Base-by-base conservation (phyloP, 2,797 vertebrate genomes). In the Glyptemys insculpta region DNA sequence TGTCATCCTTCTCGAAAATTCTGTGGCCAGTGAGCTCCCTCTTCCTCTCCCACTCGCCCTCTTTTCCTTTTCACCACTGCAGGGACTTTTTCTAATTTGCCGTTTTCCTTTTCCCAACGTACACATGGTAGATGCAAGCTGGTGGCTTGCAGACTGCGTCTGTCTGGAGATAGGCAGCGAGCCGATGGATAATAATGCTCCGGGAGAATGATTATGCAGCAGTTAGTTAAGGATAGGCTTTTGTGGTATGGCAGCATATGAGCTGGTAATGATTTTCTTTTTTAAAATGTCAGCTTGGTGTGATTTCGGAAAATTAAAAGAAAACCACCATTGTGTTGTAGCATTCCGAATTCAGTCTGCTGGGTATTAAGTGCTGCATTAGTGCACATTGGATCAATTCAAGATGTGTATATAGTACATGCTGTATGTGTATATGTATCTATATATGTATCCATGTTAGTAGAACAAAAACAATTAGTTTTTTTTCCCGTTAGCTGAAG, bases 1-100 rank as follows among this genome's bases (percentile, higher is more conserved):
- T 96, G 97, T 98, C 98, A 97, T 98, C 97, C 19, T 98, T 98
- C 98, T 98, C 90, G 98, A 98, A 98, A 97, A 98, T 98, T 98
- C 98, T 96, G 96, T 95, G 95, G 96, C 98, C 97, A 94, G 97
- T 94, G 97, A 98, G 97, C 98, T 97, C 97, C 94, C 97, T 98
- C 98, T 98, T 98, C 97, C 96, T 98, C 98, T 98, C 98, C 98
- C 97, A 97, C 98, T 98, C 97, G 97, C 97, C 98, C 98, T 98
- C 96, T 97, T 98, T 98, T 98, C 98, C 98, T 98, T 98, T 97
- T 97, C 96, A 93, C 98, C 98, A 85, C 98, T 98, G 98, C 97
- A 92, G 98, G 97, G 98, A 98, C 97, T 89, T 94, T 90, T 98
- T 97, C 97, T 98, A 96, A 98, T 98, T 98, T 97, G 98, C 98